phyloP scores from a whole-genome alignment of 1,140 invertebrate species.

The Brachionus angularis region DNA sequence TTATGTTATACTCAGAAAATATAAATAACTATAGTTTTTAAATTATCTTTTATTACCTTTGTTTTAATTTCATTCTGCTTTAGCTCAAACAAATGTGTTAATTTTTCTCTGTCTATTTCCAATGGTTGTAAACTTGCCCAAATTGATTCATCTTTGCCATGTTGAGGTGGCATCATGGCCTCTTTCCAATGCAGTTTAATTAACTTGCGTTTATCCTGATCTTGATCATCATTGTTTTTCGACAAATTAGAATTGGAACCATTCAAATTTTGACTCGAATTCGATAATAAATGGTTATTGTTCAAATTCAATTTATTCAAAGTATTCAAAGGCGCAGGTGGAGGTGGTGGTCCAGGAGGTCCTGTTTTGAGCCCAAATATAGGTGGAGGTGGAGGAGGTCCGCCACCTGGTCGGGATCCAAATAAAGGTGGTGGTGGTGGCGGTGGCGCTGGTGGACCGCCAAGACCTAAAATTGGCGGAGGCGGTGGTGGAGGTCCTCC shows the following conservation, averaged over 20 bases:
- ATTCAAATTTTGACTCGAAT: constrained; percentile 2
- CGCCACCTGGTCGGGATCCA: constrained; percentile 46
- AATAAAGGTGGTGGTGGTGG: constrained; percentile 42
- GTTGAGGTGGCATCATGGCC: constrained; percentile 55
- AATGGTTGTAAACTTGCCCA: constrained; percentile 82
- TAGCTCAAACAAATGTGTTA: constrained; percentile 95
- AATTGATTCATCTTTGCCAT: constrained; percentile 65
- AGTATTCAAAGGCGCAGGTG: constrained; percentile 25
- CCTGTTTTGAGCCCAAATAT: constrained; percentile 53
- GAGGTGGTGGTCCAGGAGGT: constrained; percentile 55
- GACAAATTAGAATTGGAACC: neutral
- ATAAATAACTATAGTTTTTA: too few species aligned
- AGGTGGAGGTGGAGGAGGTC: constrained; percentile 44
- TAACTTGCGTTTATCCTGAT: constrained; percentile 77
- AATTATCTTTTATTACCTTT: too few species aligned
- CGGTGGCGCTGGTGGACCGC: constrained; percentile 56
- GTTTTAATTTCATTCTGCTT: constrained; percentile 87
- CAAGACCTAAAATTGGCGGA: constrained; percentile 51
- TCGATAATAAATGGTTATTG: neutral
- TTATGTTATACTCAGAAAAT: neutral
- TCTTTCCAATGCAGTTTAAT: constrained; percentile 99
- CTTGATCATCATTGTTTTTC: constrained; percentile 63
- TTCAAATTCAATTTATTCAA: too few species aligned
- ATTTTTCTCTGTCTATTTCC: constrained; percentile 78
- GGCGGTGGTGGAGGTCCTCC: constrained; percentile 44